phyloP scores from a whole-genome alignment of 2,113 vertebrate genomes.

The Callocephalon fimbriatum region DNA sequence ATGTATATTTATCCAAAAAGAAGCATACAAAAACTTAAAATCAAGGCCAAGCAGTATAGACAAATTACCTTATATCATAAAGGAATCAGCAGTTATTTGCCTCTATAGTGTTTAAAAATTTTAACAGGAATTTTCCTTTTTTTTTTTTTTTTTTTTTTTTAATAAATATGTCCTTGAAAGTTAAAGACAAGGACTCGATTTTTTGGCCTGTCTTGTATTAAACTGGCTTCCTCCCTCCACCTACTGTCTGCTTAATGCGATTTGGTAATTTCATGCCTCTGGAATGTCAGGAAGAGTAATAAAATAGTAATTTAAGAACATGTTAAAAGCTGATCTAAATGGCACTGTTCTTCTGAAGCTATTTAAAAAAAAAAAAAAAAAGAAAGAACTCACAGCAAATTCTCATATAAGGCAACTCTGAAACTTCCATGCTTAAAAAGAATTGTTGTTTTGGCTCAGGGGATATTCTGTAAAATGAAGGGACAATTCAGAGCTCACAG shows the following conservation, averaged over 20 bases:
- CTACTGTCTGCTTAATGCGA: slow-evolving; percentile 62
- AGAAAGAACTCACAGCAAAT: slow-evolving; percentile 36
- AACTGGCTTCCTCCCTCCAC: not conserved
- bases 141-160: slow-evolving; percentile 16
- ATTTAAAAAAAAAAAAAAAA: slow-evolving; percentile 48
- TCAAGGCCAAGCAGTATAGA: not conserved
- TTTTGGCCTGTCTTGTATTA: slow-evolving; percentile 19
- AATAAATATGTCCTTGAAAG: slow-evolving; percentile 23
- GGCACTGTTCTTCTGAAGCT: slow-evolving; percentile 57
- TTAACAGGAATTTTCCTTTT: not conserved
- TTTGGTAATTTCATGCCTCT: slow-evolving; percentile 77
- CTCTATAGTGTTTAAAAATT: not conserved
- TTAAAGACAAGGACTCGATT: slow-evolving; percentile 47
- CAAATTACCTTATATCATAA: not conserved
- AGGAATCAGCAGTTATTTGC: slow-evolving; percentile 23
- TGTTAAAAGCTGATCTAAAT: slow-evolving; percentile 76
- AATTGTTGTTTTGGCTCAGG: not conserved
- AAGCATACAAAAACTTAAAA: not conserved
- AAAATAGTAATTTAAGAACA: slow-evolving; percentile 78
- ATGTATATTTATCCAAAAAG: not conserved
- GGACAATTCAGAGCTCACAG: not conserved
- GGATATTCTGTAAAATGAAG: not conserved
- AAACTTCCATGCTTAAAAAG: not conserved
- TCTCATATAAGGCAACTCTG: slow-evolving; percentile 29
- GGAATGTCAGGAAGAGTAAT: slow-evolving; percentile 77